A percentile compares a stretch with the other conserved stretches of the same genome.
Conservation (phyloP, 2,113 vertebrate genomes). For the Pterocles burchelli region DNA sequence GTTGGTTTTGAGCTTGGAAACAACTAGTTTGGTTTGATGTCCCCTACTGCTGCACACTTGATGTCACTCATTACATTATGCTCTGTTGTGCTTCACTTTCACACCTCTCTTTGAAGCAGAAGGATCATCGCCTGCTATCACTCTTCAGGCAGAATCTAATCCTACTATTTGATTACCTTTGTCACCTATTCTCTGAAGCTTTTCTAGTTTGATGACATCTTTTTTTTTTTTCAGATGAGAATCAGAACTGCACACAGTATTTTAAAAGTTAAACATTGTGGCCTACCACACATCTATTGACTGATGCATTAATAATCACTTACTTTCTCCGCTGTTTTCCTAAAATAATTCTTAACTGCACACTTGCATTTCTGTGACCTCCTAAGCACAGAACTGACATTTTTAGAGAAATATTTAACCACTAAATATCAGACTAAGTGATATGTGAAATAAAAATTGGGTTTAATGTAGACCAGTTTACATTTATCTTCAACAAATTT, state of each 20-base stretch:
- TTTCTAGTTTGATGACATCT: background rate
- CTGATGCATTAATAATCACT: background rate
- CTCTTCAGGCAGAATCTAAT: background rate
- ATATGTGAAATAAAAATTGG: background rate
- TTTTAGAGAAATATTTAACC: background rate
- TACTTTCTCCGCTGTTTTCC: background rate
- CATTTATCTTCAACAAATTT: background rate
- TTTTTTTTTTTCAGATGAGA: background rate
- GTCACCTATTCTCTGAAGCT: background rate
- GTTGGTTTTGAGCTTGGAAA: background rate
- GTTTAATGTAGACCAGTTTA: background rate
- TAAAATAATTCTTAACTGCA: background rate
- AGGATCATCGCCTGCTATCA: background rate
- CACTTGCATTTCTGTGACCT: background rate
- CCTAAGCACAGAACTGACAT: background rate
- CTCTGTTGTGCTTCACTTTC: background rate
- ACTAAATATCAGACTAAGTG: background rate
- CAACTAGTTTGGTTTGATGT: background rate
- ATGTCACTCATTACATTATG: background rate
- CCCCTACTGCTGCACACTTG: background rate
- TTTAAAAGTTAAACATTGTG: background rate
- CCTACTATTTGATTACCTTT: background rate
- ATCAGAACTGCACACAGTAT: background rate
- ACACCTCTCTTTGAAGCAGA: background rate
- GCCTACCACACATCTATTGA: background rate